Evolutionary conservation across 2,113 vertebrate genomes (phyloP), one percentile per base, ranked within the genome.

Genomic region (Ahaetulla prasina): DNA sequence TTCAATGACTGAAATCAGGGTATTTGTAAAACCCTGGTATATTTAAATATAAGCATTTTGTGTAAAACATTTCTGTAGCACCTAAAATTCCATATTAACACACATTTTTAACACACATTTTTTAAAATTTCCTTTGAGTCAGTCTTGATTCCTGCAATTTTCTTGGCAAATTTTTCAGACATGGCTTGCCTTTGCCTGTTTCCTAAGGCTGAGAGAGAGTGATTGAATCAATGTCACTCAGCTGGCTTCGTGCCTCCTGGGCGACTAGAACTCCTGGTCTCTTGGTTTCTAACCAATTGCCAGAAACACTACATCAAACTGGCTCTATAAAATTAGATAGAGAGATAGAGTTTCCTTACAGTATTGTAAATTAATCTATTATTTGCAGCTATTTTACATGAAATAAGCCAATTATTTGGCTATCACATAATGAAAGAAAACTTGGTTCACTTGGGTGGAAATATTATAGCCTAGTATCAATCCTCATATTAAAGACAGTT

Each of bases 1-100:
- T 80, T 80, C n/a, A 80, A 39, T 20, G n/a, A 68, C 11, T 93
- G 68, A 87, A 43, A 91, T 91, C 43, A 20, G 90, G 91, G 88
- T 0, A 47, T 27, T 88, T 93, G 2, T 0, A 0, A 63, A 60
- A 53, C 88, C 74, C 63, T 47, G 84, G 16, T 23, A 94, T 57
- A 53, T 63, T 89, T 93, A 93, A 49, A 49, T 55, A 39, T 85
- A 54, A 88, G 35, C 10, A 55, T 57, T 54, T 35, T 57, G 23
- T 12, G 2, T 35, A 68, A 91, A 90, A 92, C 93, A 22, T 88
- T 86, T 86, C 12, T 27, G 60, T 8, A 14, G 23, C 23, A 4
- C 23, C 55, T 89, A 55, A 60, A 12, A 63, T 30, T 49, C 16
- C 25, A 30, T 20, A 80, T 80, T 8, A 22, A 43, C 8, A n/a